Evolutionary conservation across 1,140 invertebrate genomes (phyloP), one percentile per base, ranked within the genome.

Genomic region (Latrodectus geometricus): DNA sequence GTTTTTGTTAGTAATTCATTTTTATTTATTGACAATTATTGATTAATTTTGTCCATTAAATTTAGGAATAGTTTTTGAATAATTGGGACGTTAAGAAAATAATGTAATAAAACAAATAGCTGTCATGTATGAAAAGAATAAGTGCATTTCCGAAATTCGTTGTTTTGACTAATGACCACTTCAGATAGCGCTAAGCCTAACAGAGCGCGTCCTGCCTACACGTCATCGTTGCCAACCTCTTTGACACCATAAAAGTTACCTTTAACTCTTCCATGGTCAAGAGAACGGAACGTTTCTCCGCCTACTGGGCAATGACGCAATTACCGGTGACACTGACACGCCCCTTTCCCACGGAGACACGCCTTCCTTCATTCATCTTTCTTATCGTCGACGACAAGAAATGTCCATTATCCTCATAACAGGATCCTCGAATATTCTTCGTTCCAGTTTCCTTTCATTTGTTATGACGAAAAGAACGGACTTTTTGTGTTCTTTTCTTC

Each of bases 381-480:
- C 17, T 11, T 8, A 76, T 54, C 72, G 20, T 15, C 56, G 56
- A 84, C 81, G 65, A 84, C 81, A 74, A 84, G 81, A 76, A 84
- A 84, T 54, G 81, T 84, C 81, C 81, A 84, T 84, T 84, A 84
- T 82, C 79, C 15, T 72, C 69, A 72, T 82, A 82, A 82, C 79
- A 82, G 69, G 79, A 70, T 82, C 35, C 79, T 48, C 23, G 69
- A 82, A 82, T 82, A 82, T 82, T 82, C 79, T 56, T 52, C 17
- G 17, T 61, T 76, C 54, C 74, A 21, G 54, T 20, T 76, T 52
- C 49, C 70, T 72, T 70, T 52, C 79, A 82, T 82, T 82, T 82
- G 79, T 72, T 82, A 72, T 82, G 79, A 82, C 79, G 23, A 72
- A 82, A 73, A 61, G 54, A 61, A 61, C 54, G 54, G 35, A 14